Conservation (phyloP, 2,888 invertebrate genomes). For the Hypsopygia costalis region DNA sequence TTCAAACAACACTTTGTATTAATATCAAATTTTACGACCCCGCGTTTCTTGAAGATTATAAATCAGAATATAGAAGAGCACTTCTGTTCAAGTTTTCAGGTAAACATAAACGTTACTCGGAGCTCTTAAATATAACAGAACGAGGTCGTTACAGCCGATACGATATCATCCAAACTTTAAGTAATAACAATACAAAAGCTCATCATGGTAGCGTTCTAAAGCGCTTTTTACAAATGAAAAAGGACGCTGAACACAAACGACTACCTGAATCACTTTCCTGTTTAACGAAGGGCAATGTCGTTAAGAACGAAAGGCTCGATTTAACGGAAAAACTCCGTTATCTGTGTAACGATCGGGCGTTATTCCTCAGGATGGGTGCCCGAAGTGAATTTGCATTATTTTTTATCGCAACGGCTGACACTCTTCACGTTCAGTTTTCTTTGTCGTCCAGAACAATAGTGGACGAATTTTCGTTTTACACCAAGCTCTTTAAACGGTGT, state of each 20-base stretch:
- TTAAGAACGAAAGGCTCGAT: conserved; percentile 60
- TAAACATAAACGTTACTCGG: conserved; percentile 4
- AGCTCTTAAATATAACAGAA: conserved; percentile 15
- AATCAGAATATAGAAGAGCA: conserved; percentile 5
- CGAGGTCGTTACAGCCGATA: conserved; percentile 25
- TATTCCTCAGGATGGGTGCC: conserved; percentile 44
- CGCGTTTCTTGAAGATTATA: background rate
- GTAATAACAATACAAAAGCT: conserved; percentile 55
- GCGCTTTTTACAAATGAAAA: conserved; percentile 61
- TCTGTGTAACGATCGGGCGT: conserved; percentile 67
- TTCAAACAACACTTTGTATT: background rate
- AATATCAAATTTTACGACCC: background rate
- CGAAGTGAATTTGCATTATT: conserved; percentile 72
- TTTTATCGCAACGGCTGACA: conserved; percentile 61
- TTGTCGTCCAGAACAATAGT: conserved; percentile 57
- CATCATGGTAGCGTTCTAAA: conserved; percentile 42
- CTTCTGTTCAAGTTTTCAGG: conserved; percentile 9
- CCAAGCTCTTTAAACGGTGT: conserved; percentile 42
- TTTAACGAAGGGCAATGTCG: conserved; percentile 62
- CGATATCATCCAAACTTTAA: conserved; percentile 26
- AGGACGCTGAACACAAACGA: conserved; percentile 59
- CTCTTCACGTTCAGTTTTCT: conserved; percentile 49
- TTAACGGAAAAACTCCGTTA: conserved; percentile 70
- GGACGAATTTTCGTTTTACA: conserved; percentile 52
- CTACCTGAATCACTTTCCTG: conserved; percentile 69